phyloP scores from a whole-genome alignment of 2,888 invertebrate genomes.

The Agelastica alni region DNA sequence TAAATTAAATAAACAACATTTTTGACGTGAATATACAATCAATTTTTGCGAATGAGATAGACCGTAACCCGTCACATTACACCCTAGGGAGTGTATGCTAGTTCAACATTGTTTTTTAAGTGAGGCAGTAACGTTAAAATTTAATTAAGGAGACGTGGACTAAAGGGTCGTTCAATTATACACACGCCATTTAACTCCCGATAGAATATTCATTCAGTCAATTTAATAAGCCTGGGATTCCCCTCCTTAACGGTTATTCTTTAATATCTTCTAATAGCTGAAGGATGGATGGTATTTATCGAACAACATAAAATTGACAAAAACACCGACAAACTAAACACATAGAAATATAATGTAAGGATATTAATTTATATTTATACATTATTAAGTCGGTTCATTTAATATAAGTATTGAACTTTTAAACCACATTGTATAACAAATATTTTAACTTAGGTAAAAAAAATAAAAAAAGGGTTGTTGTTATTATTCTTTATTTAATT shows the following conservation, averaged over 20 bases:
- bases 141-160: constrained; percentile 23
- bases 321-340: no score
- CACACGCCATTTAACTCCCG: constrained; percentile 31
- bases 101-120: constrained; percentile 20
- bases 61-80: constrained; percentile 6
- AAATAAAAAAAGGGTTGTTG: no score
- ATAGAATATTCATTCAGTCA: constrained; percentile 27
- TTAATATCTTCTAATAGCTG: constrained; percentile 16
- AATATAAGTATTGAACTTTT: no score
- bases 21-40: not conserved
- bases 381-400: no score
- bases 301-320: no score
- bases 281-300: constrained; percentile 9
- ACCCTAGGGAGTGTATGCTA: constrained; percentile 10
- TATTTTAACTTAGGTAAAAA: no score
- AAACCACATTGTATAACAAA: no score
- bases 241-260: constrained; percentile 23
- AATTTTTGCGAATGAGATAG: constrained; percentile 1
- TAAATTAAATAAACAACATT: no score
- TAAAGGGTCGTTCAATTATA: constrained; percentile 25
- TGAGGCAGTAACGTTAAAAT: constrained; percentile 21
- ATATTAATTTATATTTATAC: no score
- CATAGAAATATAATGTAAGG: no score
- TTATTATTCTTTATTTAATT: no score
- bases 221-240: constrained; percentile 25